Evolutionary conservation across 2,797 vertebrate genomes (phyloP).

Genomic region (Leucoraja ocellata): DNA sequence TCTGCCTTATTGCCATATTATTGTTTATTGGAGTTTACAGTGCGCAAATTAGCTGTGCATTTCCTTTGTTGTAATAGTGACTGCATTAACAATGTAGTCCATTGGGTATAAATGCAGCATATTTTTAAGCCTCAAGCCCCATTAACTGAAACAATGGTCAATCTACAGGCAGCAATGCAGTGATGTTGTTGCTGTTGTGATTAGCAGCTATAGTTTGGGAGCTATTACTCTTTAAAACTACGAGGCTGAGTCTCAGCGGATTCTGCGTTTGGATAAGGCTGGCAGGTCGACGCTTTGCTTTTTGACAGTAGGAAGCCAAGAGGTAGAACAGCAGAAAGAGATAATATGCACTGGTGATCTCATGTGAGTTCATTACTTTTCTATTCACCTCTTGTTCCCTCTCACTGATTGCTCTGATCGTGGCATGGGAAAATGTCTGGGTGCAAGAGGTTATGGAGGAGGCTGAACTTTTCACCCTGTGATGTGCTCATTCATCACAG

Average conservation of each 20-base stretch:
- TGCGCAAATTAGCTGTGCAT: no score
- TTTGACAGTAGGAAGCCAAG: background rate
- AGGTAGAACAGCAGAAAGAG: slow-evolving; percentile 14
- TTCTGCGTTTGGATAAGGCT: slow-evolving; percentile 19
- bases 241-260: background rate
- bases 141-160: background rate
- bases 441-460: slow-evolving; percentile 35
- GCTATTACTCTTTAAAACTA: background rate
- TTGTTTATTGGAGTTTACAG: no score
- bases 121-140: background rate
- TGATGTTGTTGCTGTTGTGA: no score
- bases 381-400: slow-evolving; percentile 34
- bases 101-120: no score
- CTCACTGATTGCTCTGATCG: slow-evolving; percentile 36
- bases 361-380: slow-evolving; percentile 30
- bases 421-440: slow-evolving; percentile 37
- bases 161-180: background rate
- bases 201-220: background rate
- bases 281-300: background rate
- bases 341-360: slow-evolving; percentile 30
- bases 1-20: no score
- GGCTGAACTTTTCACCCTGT: slow-evolving; percentile 36
- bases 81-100: no score
- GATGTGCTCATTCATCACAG: slow-evolving; percentile 29
- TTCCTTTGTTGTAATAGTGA: no score